Base-by-base conservation (phyloP, 2,888 invertebrate species). In the Epinotia ramella region DNA sequence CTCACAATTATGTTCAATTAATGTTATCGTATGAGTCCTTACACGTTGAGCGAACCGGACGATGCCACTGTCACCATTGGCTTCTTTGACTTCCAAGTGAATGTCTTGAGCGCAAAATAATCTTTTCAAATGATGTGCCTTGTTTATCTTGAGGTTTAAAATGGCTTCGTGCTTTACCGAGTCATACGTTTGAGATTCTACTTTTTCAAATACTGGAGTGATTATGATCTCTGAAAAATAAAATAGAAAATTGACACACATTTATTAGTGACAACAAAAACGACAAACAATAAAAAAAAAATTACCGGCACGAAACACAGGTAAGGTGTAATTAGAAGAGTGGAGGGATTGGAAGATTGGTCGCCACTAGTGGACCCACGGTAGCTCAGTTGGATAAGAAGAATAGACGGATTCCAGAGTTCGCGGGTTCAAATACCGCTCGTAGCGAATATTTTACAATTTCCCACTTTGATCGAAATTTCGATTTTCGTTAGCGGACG, bases 31-130 rank as follows among this genome's bases (percentile, higher is more conserved):
- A 33, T 60, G 6, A 7, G 33, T 33, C 16, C 28, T 60, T 5
- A 16, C n/a, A 16, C 60, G 60, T 60, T 28, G 60, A 33, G 16
- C 60, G 28, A 60, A 60, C 13, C 60, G 60, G 1, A 60, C 28
- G 4, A 60, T 33, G 16, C 33, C 24, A 6, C 6, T 16, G 0
- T 33, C 16, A 1, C 60, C 60, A 24, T 33, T 33, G 13, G 6
- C 16, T 7, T 24, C 7, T 60, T 28, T 33, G 0, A 60, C 7
- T 16, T 60, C 16, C 7, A 16, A 6, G 28, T 60, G n/a, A 6
- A 16, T 24, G 16, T 60, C 60, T 5, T 28, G 60, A 60, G 60
- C 60, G 24, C 60, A 60, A 60, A 60, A 60, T 9, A 60, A 60
- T 60, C 60, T 60, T 16, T 60, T 60, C 28, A 60, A 33, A 60